Base-by-base conservation (phyloP, 2,797 vertebrate genomes). In the Bradypus variegatus region DNA sequence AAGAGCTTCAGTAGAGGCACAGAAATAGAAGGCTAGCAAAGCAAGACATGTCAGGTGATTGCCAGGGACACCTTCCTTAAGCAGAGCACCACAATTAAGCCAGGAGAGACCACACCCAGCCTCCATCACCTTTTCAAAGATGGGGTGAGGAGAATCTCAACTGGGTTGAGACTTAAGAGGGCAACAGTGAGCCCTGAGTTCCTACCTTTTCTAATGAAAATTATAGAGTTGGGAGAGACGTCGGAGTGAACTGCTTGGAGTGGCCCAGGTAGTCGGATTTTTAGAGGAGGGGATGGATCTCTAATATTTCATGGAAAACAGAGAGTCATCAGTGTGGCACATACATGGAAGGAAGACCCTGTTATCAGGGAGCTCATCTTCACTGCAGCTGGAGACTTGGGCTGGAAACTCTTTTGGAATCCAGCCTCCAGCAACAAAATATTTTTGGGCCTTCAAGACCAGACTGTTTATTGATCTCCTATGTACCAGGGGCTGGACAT, bases 131-230 rank as follows among this genome's bases (percentile, higher is more conserved):
- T 91, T 89, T 58, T 25, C 36, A 62, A 90, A 94, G 89, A n/a
- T 0, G 55, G 85, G 78, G 79, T 23, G 31, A 86, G 70, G 65
- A 90, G 73, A 41, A 64, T 92, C 93, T 90, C 76, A 83, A 58
- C 78, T 72, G 8, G 0, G 80, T 41, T 75, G 92, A 94, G 86
- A 94, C 58, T 23, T 19, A 41, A 85, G 53, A 91, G 90, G 86
- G 55, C 70, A 86, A 70, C 45, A 16, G 2, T 1, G 55, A 94
- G 92, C 77, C 86, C 67, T 93, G 38, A 4, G 50, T 93, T 93
- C 96, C 91, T 96, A 96, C 93, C 94, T 96, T 93, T 87, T 95
- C 95, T 96, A 97, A 88, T 77, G 95, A 86, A 95, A 95, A 92
- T 89, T 91, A 96, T 94, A 96, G 33, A 96, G 93, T 84, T 96